Percentiles rank a stretch among this genome's conserved stretches.
phyloP scores from a whole-genome alignment of 2,888 invertebrate species.

The Candidula unifasciata region DNA sequence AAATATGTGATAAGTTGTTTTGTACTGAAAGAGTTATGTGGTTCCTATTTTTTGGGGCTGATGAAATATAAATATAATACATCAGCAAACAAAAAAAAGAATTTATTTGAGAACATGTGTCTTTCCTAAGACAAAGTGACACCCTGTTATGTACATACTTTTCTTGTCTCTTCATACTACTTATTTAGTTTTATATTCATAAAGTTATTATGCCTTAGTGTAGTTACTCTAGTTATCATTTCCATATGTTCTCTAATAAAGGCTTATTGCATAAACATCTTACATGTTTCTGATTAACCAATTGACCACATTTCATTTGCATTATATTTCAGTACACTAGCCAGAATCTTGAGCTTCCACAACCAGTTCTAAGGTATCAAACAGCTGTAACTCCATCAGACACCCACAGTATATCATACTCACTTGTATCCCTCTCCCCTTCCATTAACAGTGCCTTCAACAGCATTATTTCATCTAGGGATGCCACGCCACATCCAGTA shows the following conservation, averaged over 20 bases:
- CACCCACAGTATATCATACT: conserved; percentile 56
- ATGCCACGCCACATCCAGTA: conserved; percentile 57
- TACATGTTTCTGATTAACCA: neutral
- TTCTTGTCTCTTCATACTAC: too few relatives aligned
- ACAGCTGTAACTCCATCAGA: conserved; percentile 40
- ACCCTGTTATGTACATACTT: too few relatives aligned
- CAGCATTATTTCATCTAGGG: conserved; percentile 58
- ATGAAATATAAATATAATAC: too few relatives aligned
- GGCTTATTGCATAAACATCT: neutral
- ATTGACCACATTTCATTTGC: neutral
- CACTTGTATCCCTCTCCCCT: conserved; percentile 63
- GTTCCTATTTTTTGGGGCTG: too few relatives aligned
- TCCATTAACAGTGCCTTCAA: conserved; percentile 71
- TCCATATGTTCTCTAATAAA: neutral
- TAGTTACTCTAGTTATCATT: neutral
- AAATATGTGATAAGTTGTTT: too few relatives aligned
- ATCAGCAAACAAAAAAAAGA: too few relatives aligned
- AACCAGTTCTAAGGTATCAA: conserved; percentile 39
- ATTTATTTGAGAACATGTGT: too few relatives aligned
- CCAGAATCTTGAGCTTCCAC: conserved; percentile 50
- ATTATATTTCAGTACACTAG: conserved; percentile 56
- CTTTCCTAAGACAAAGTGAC: too few relatives aligned
- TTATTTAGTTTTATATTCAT: neutral
- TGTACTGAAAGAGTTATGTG: too few relatives aligned
- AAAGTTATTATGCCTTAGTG: neutral